A percentile compares a stretch with the other conserved stretches of the same genome.
Conservation (phyloP, 92 coral and sea anemone genomes). For the Bergia puertoricense region DNA sequence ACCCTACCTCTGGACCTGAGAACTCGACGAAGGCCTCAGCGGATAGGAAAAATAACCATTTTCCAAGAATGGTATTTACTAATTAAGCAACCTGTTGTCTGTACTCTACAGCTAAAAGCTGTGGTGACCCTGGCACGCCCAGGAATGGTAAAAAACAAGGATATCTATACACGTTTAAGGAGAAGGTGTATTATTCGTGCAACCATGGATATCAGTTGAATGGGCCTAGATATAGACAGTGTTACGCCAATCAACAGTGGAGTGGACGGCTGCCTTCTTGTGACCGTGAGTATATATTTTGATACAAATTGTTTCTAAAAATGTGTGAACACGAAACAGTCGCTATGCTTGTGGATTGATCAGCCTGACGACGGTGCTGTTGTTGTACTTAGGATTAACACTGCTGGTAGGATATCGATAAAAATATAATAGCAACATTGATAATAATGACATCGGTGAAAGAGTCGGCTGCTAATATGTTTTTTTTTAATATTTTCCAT, state of each 20-base stretch:
- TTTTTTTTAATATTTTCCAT: too few species aligned
- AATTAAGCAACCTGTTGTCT: neutral
- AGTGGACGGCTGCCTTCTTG: constrained; percentile 1
- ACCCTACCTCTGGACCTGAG: too few species aligned
- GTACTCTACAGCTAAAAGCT: constrained; percentile 4
- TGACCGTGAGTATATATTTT: constrained; percentile 9
- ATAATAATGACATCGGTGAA: too few species aligned
- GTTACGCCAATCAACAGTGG: constrained; percentile 28
- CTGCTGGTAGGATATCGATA: too few species aligned
- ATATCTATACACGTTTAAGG: neutral
- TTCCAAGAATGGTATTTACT: too few species aligned
- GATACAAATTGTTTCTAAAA: neutral
- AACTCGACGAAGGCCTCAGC: too few species aligned
- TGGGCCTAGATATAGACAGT: neutral
- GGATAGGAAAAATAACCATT: too few species aligned
- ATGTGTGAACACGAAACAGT: neutral
- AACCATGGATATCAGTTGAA: neutral
- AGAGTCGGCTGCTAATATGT: too few species aligned
- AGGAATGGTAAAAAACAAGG: neutral
- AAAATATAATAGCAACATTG: too few species aligned
- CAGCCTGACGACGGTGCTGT: neutral
- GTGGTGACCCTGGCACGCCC: constrained; percentile 11
- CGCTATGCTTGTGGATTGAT: neutral
- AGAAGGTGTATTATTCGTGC: neutral
- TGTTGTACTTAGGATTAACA: neutral